A percentile compares a stretch with the other conserved stretches of the same genome.
Evolutionary conservation across 2,888 invertebrate species (phyloP).

Genomic region (Eurois occulta): DNA sequence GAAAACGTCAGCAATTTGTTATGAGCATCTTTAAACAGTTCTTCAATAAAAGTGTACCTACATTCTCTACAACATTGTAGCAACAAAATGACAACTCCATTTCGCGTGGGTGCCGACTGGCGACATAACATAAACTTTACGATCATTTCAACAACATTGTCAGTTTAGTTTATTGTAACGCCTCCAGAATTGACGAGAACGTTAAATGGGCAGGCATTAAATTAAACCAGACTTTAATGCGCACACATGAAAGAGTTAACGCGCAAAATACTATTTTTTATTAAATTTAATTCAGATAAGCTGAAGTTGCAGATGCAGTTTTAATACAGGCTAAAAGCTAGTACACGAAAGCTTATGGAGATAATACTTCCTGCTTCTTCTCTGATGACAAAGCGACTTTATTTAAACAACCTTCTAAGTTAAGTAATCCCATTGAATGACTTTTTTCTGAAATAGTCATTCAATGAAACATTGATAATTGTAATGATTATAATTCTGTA

Average conservation of each 20-base stretch:
- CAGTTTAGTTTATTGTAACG: constrained; percentile 54
- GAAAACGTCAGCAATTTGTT: neutral
- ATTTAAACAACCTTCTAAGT: neutral
- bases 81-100: constrained; percentile 58
- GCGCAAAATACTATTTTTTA: neutral
- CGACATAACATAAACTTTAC: constrained; percentile 61
- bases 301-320: neutral
- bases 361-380: constrained; percentile 6
- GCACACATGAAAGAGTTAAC: neutral
- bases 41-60: constrained; percentile 9
- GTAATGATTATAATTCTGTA: too few species aligned
- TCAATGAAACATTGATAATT: too few species aligned
- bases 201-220: constrained; percentile 28
- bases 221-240: constrained; percentile 32
- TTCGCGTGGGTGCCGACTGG: constrained; percentile 59
- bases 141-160: constrained; percentile 65
- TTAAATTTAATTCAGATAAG: neutral
- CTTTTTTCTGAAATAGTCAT: too few species aligned
- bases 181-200: constrained; percentile 47
- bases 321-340: neutral
- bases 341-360: neutral
- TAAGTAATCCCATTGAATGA: too few species aligned
- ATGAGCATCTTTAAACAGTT: neutral
- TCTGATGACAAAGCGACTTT: neutral
- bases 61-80: constrained; percentile 43